phyloP scores from a whole-genome alignment of 2,797 vertebrate genomes.

The Typhlichthys subterraneus region DNA sequence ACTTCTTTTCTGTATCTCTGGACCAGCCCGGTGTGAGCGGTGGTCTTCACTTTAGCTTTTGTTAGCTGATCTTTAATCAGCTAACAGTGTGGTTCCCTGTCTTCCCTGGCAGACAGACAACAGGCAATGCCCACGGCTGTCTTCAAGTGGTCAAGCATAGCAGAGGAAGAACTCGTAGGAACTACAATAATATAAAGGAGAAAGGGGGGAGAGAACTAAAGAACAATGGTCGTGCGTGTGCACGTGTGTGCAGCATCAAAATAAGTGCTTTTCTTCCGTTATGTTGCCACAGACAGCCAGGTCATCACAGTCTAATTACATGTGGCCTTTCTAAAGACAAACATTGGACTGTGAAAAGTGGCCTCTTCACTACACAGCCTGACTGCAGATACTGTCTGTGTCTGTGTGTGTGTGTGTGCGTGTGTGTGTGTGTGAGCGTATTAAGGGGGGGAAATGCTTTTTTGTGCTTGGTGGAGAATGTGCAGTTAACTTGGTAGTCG shows the following conservation, averaged over 20 bases:
- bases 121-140: slow-evolving; percentile 70
- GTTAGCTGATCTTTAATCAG: neutral
- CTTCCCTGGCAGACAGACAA: slow-evolving; percentile 59
- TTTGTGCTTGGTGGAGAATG: slow-evolving; percentile 24
- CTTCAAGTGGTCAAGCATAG: slow-evolving; percentile 56
- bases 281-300: neutral
- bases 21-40: slow-evolving; percentile 13
- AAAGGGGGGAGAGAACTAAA: slow-evolving; percentile 32
- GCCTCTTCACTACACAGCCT: too few relatives aligned
- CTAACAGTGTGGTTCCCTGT: slow-evolving; percentile 67
- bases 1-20: too few relatives aligned
- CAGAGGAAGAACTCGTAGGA: slow-evolving; percentile 36
- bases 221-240: slow-evolving; percentile 9
- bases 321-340: slow-evolving; percentile 48
- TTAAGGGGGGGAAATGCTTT: too few relatives aligned
- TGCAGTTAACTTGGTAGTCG: slow-evolving; percentile 48
- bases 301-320: slow-evolving; percentile 34
- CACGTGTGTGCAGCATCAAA: slow-evolving; percentile 17
- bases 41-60: too few relatives aligned
- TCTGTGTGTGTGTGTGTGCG: too few relatives aligned
- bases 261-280: slow-evolving; percentile 18
- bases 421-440: too few relatives aligned
- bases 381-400: too few relatives aligned
- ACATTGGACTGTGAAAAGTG: slow-evolving; percentile 7
- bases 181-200: slow-evolving; percentile 1